These are phyloP conservation scores for Monomorium pharaonis DNA, from an alignment of 1,140 invertebrate species.

Conservation along the genomic window DNA sequence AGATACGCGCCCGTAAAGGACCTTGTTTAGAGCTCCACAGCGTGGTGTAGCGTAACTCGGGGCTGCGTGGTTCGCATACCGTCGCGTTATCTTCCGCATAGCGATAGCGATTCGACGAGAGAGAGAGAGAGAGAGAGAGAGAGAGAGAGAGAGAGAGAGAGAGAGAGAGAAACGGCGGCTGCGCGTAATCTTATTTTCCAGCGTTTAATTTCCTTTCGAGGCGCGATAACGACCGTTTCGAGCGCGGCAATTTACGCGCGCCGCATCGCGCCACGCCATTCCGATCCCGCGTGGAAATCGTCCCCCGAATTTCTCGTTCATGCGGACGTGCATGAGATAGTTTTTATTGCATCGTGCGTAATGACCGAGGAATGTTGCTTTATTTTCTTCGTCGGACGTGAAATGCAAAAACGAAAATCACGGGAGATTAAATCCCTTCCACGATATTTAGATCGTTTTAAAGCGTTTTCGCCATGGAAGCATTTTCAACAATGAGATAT, in stretches of 20 bases:
- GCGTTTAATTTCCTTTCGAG: slow-evolving; percentile 51
- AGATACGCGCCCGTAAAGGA: slow-evolving; percentile 20
- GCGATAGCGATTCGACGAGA: background rate
- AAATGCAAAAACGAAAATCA: slow-evolving; percentile 3
- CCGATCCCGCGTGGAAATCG: background rate
- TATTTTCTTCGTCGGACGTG: slow-evolving; percentile 8
- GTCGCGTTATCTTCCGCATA: slow-evolving; percentile 42
- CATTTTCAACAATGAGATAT: slow-evolving; percentile 46
- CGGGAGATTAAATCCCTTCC: slow-evolving; percentile 36
- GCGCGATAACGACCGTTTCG: slow-evolving; percentile 22
- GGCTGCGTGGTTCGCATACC: slow-evolving; percentile 50
- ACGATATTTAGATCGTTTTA: slow-evolving; percentile 21
- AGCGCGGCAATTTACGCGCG: background rate
- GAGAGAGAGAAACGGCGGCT: too few species aligned
- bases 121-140: too few species aligned
- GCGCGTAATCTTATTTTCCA: background rate
- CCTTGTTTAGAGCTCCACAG: background rate
- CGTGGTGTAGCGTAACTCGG: slow-evolving; percentile 38
- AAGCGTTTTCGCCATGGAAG: background rate
- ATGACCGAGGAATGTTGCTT: background rate
- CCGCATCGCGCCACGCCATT: background rate
- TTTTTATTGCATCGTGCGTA: slow-evolving; percentile 7
- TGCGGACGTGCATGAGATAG: background rate
- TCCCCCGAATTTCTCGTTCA: background rate
- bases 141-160: too few species aligned